Evolutionary conservation across 2,797 vertebrate species (phyloP).

Genomic region (Neosalanx taihuensis): DNA sequence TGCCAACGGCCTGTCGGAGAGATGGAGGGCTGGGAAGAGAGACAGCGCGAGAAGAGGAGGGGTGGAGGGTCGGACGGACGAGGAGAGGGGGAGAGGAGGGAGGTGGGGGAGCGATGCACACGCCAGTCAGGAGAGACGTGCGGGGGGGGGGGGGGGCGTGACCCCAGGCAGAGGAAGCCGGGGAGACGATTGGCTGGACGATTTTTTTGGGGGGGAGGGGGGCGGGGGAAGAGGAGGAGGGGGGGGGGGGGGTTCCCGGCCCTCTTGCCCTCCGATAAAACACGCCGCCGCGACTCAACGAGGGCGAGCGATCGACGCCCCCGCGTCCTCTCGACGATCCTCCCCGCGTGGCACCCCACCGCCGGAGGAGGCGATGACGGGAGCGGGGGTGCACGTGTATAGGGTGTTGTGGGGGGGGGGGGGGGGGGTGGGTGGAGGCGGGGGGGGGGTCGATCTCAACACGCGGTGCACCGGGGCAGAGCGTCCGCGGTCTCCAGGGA

Average conservation of each 20-base stretch:
- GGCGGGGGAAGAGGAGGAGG: too few species aligned
- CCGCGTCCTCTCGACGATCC: too few species aligned
- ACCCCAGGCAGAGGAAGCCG: too few species aligned
- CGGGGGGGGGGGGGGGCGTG: background rate
- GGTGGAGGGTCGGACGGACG: background rate
- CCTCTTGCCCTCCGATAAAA: too few species aligned
- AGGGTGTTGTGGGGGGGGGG: background rate
- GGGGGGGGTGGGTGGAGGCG: background rate
- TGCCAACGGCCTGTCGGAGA: background rate
- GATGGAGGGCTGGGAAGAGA: background rate
- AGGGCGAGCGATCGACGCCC: too few species aligned
- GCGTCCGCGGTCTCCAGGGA: conserved; percentile 48
- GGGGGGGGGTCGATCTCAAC: conserved; percentile 32
- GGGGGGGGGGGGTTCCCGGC: too few species aligned
- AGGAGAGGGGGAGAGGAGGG: conserved; percentile 4
- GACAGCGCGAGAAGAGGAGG: conserved; percentile 16
- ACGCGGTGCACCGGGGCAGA: conserved; percentile 41
- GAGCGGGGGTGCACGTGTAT: too few species aligned
- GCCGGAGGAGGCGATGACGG: too few species aligned
- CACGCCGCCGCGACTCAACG: too few species aligned
- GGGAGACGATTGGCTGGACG: too few species aligned
- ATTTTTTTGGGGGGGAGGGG: too few species aligned
- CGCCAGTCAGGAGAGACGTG: background rate
- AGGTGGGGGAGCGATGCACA: conserved; percentile 10
- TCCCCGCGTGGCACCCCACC: too few species aligned